These are phyloP conservation scores for Lepeophtheirus salmonis DNA, from an alignment of 1,140 invertebrate species.

Conservation along the genomic window DNA sequence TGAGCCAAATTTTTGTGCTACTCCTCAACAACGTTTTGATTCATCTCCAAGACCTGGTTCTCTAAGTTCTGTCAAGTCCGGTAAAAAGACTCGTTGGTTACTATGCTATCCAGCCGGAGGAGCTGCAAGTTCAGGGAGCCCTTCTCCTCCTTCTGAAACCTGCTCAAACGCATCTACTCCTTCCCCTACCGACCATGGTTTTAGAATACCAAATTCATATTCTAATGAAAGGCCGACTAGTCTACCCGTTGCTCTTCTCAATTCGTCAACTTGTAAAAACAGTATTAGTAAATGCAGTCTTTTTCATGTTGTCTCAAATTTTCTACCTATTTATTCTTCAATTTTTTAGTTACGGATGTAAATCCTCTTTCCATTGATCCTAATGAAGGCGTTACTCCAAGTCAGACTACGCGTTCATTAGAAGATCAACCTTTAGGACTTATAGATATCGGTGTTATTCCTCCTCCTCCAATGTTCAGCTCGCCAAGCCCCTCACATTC, in stretches of 20 bases:
- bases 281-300: neutral
- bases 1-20: neutral
- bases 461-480: slow-evolving; percentile 84
- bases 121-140: slow-evolving; percentile 6
- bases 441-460: slow-evolving; percentile 80
- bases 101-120: slow-evolving; percentile 15
- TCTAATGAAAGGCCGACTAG: slow-evolving; percentile 18
- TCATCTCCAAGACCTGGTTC: neutral
- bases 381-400: slow-evolving; percentile 14
- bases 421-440: slow-evolving; percentile 57
- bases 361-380: slow-evolving; percentile 17
- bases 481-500: slow-evolving; percentile 46
- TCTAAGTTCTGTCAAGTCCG: slow-evolving; percentile 1
- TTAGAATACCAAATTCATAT: slow-evolving; percentile 15
- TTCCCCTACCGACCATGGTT: slow-evolving; percentile 15
- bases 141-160: slow-evolving; percentile 14
- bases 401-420: neutral
- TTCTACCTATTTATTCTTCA: neutral
- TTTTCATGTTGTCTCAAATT: neutral
- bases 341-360: neutral
- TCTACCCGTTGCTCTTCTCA: slow-evolving; percentile 16
- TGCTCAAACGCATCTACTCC: slow-evolving; percentile 15
- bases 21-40: neutral
- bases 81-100: slow-evolving; percentile 16
- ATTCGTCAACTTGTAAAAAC: slow-evolving; percentile 1